A percentile compares a stretch with the other conserved stretches of the same genome.
Evolutionary conservation across 2,797 vertebrate species (phyloP).

Genomic region (Protosalanx chinensis): DNA sequence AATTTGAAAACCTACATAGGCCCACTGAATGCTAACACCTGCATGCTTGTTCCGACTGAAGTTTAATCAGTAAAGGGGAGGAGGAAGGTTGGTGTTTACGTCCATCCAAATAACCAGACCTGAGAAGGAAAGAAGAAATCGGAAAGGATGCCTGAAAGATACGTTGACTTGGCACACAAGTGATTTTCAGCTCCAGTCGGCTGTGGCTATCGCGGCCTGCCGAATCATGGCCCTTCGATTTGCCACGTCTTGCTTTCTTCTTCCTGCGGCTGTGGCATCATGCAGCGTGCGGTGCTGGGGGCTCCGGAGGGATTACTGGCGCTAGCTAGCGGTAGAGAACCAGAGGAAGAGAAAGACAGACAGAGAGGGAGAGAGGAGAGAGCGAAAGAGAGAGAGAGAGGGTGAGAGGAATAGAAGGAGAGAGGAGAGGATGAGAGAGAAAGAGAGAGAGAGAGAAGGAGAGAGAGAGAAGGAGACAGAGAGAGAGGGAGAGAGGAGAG

Average conservation of each 20-base stretch:
- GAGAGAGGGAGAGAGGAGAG: no score
- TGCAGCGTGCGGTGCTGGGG: not conserved
- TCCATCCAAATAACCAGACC: not conserved
- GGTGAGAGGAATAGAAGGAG: no score
- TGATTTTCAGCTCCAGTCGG: constrained; percentile 30
- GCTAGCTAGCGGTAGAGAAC: not conserved
- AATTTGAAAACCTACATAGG: no score
- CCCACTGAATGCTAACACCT: no score
- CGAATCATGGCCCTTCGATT: constrained; percentile 1
- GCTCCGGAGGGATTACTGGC: not conserved
- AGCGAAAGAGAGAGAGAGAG: no score
- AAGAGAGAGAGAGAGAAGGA: not conserved
- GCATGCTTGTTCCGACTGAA: not conserved
- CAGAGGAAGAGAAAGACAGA: not conserved
- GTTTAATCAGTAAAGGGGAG: not conserved
- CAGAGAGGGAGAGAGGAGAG: not conserved
- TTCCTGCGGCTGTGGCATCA: not conserved
- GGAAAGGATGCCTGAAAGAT: constrained; percentile 16
- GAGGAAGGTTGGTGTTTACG: not conserved
- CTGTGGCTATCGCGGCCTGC: constrained; percentile 4
- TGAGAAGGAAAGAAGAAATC: not conserved
- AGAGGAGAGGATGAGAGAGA: no score
- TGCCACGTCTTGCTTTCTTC: not conserved
- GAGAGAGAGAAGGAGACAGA: no score
- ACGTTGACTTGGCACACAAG: constrained; percentile 1